phyloP scores from a whole-genome alignment of 2,797 vertebrate genomes.

The Mormyrops attenuatus region DNA sequence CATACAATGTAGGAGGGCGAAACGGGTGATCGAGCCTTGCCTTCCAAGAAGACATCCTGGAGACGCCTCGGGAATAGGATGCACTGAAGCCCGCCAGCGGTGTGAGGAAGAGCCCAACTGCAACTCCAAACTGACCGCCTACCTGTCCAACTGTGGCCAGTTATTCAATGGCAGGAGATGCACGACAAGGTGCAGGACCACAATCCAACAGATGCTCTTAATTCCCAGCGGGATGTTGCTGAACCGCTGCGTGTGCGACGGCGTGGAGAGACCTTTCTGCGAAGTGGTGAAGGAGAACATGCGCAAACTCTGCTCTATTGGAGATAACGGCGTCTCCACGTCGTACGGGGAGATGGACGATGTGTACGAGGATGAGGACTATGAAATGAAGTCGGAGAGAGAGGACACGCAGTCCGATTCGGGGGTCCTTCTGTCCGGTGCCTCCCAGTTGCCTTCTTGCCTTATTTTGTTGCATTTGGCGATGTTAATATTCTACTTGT shows the following conservation, averaged over 20 bases:
- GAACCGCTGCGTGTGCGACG: conserved; percentile 68
- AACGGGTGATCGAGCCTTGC: conserved; percentile 65
- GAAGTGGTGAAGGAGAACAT: conserved; percentile 75
- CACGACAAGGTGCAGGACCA: conserved; percentile 58
- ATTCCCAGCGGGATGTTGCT: conserved; percentile 62
- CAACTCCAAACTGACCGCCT: conserved; percentile 58
- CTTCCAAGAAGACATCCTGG: conserved; percentile 58
- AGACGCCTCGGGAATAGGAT: conserved; percentile 59
- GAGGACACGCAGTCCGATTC: conserved; percentile 37
- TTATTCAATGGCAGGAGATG: conserved; percentile 74
- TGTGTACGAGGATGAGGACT: conserved; percentile 61
- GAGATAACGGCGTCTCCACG: conserved; percentile 45
- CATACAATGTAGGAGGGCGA: conserved; percentile 54
- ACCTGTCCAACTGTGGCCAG: conserved; percentile 69
- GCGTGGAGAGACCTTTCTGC: conserved; percentile 71
- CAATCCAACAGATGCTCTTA: conserved; percentile 67
- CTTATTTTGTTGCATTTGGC: conserved; percentile 26
- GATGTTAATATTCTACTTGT: conserved; percentile 41
- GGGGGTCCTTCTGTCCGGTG: conserved; percentile 33
- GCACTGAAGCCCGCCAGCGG: conserved; percentile 68
- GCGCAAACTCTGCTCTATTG: conserved; percentile 62
- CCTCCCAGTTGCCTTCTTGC: conserved; percentile 21
- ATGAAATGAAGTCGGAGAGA: conserved; percentile 47
- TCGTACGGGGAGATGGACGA: conserved; percentile 56
- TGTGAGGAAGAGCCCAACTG: conserved; percentile 64